Conservation (phyloP, 2,888 invertebrate genomes). For the Diplazon laetatorius region DNA sequence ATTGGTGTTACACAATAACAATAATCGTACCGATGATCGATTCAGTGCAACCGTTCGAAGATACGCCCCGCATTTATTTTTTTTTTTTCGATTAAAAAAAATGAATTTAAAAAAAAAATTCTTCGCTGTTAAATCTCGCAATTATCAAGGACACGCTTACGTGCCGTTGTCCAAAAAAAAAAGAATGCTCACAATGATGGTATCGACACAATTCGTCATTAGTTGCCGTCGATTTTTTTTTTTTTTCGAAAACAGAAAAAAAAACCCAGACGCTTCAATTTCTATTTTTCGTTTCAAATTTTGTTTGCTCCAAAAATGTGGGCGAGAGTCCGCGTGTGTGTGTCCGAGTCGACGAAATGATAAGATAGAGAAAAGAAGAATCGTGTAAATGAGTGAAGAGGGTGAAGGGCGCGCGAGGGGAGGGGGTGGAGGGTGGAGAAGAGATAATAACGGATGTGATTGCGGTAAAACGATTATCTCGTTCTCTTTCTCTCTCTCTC, state of each 20-base stretch:
- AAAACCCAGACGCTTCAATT: too few species aligned
- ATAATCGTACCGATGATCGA: constrained; percentile 34
- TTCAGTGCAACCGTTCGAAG: constrained; percentile 47
- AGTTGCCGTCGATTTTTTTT: background rate
- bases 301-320: background rate
- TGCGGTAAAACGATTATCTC: constrained; percentile 55
- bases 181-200: background rate
- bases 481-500: constrained; percentile 29
- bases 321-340: constrained; percentile 5
- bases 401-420: background rate
- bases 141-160: background rate
- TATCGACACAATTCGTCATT: constrained; percentile 4
- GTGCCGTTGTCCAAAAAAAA: background rate
- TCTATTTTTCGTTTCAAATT: background rate
- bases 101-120: background rate
- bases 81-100: too few species aligned
- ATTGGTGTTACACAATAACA: constrained; percentile 9
- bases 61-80: constrained; percentile 18
- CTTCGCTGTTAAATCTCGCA: background rate
- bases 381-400: background rate
- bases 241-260: background rate
- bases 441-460: constrained; percentile 26
- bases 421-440: background rate
- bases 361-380: background rate
- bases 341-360: constrained; percentile 56